phyloP scores from a whole-genome alignment of 1,140 invertebrate species.

The Platyscapa corneri region DNA sequence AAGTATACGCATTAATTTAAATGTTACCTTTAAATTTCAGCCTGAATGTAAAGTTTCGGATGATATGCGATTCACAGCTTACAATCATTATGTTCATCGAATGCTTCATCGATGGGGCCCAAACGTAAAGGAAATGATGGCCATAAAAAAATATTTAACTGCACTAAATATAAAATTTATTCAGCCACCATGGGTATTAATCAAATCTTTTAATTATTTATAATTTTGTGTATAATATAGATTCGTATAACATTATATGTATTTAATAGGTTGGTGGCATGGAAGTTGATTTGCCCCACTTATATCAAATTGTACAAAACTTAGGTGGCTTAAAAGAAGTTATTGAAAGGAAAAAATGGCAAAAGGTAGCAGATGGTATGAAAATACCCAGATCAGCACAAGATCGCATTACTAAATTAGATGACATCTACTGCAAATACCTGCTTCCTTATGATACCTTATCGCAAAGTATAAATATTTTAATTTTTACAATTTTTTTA shows the following conservation, averaged over 20 bases:
- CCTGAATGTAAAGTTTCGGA: slow-evolving; percentile 90
- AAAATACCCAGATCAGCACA: slow-evolving; percentile 88
- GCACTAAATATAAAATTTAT: slow-evolving; percentile 85
- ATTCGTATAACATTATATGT: not conserved
- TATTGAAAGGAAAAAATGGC: slow-evolving; percentile 93
- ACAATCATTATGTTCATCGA: slow-evolving; percentile 94
- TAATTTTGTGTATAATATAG: not conserved
- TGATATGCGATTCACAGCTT: slow-evolving; percentile 90
- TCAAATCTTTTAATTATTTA: not conserved
- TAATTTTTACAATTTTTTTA: not conserved
- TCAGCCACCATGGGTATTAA: slow-evolving; percentile 83
- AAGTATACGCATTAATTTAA: not conserved
- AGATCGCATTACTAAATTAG: slow-evolving; percentile 88
- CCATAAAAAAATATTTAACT: slow-evolving; percentile 88
- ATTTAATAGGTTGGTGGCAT: slow-evolving; percentile 86
- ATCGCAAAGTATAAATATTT: slow-evolving; percentile 76
- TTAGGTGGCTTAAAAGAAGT: slow-evolving; percentile 92
- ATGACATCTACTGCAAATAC: slow-evolving; percentile 95
- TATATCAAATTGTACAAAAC: slow-evolving; percentile 90
- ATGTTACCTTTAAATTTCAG: slow-evolving; percentile 66
- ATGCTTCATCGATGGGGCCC: slow-evolving; percentile 93
- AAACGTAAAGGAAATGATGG: slow-evolving; percentile 89
- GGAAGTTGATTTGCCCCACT: slow-evolving; percentile 90
- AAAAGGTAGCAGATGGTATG: slow-evolving; percentile 90
- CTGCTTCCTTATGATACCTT: slow-evolving; percentile 92